Conservation (phyloP, 2,113 vertebrate genomes). For the Globicephala melas region DNA sequence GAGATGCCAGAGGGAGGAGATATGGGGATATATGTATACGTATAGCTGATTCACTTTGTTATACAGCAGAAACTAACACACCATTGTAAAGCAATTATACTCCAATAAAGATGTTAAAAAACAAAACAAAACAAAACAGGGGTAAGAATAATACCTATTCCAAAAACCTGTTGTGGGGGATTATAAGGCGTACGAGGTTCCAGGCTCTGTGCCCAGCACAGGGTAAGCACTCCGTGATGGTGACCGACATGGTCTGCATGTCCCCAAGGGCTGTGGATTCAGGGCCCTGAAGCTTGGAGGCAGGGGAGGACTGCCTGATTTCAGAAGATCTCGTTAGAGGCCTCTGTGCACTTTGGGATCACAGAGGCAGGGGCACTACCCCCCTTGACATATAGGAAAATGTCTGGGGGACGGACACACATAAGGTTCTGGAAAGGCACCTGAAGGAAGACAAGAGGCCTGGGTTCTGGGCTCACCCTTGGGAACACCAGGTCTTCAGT, state of each 20-base stretch:
- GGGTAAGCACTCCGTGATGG: not conserved
- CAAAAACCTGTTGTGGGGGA: not conserved
- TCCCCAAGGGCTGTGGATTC: not conserved
- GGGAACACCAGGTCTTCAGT: not conserved
- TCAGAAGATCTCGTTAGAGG: not conserved
- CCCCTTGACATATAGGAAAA: not conserved
- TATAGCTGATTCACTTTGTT: no score
- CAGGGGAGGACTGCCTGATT: not conserved
- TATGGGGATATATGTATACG: no score
- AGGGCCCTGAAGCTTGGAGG: not conserved
- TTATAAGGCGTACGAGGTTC: not conserved
- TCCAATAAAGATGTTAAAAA: no score
- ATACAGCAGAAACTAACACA: no score
- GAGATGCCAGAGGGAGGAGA: no score
- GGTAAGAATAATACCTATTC: no score
- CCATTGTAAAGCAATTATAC: no score
- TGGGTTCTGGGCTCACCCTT: not conserved
- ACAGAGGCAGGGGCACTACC: not conserved
- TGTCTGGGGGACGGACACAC: not conserved
- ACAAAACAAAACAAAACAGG: not conserved
- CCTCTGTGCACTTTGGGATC: not conserved
- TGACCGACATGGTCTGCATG: not conserved
- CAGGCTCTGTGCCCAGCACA: not conserved
- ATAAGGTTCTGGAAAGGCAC: not conserved
- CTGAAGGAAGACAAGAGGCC: not conserved